These are phyloP conservation scores for Onychomys leucogaster DNA, from an alignment of 2,797 vertebrate genomes.

Conservation along the genomic window DNA sequence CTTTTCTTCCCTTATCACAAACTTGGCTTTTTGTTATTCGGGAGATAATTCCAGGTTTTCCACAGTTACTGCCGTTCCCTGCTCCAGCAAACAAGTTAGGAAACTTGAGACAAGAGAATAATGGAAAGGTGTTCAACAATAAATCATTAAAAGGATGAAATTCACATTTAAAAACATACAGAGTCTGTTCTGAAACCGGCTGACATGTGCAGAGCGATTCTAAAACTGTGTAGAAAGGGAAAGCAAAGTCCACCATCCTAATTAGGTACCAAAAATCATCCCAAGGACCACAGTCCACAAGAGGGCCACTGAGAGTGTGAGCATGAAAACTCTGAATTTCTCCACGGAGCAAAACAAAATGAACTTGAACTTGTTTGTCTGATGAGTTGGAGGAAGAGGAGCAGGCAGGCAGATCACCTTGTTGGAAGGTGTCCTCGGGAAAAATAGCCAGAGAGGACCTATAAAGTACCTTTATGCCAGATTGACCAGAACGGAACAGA, in stretches of 20 bases:
- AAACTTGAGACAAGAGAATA: neutral
- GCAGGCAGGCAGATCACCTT: neutral
- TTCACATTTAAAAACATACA: neutral
- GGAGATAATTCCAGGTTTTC: neutral
- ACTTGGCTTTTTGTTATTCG: neutral
- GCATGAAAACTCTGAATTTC: neutral
- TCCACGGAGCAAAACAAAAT: neutral
- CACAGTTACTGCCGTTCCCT: neutral
- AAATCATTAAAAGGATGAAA: slow-evolving; percentile 7
- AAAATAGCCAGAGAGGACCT: neutral
- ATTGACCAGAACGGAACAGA: neutral
- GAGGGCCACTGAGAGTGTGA: neutral
- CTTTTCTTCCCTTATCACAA: neutral
- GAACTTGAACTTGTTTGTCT: neutral
- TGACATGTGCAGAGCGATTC: neutral
- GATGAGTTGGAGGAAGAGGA: neutral
- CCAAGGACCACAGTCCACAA: neutral
- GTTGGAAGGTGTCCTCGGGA: neutral
- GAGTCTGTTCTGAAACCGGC: neutral
- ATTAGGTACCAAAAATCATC: neutral
- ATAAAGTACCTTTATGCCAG: neutral
- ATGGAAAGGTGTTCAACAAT: neutral
- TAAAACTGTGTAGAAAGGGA: neutral
- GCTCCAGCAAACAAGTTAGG: neutral
- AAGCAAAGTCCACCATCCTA: neutral